phyloP scores from a whole-genome alignment of 2,113 vertebrate genomes.

The Varanus salvator region DNA sequence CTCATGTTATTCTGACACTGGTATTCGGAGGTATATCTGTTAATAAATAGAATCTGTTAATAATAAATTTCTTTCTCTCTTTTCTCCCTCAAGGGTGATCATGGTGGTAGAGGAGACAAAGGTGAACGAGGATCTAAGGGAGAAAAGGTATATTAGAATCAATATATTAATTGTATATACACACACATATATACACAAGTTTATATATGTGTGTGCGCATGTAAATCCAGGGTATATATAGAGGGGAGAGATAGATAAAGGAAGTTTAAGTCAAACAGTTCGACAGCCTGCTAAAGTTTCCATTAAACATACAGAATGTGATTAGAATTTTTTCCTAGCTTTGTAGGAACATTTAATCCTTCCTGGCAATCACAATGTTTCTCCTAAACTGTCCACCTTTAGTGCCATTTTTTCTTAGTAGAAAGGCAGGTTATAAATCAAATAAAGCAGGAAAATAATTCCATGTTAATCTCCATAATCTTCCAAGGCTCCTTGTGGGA shows the following conservation, averaged over 20 bases:
- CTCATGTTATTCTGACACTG: neutral
- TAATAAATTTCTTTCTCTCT: constrained; percentile 42
- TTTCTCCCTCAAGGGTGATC: constrained; percentile 57
- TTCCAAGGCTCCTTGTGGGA: neutral
- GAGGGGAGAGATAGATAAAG: neutral
- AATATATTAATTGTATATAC: no score
- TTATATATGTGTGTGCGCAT: no score
- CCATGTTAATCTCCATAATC: neutral
- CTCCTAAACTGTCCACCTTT: neutral
- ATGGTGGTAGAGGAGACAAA: constrained; percentile 71
- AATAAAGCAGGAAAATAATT: no score
- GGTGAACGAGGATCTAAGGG: constrained; percentile 77
- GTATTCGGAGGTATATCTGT: neutral
- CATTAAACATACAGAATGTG: neutral
- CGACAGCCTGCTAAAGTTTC: neutral
- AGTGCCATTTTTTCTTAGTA: neutral
- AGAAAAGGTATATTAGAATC: constrained; percentile 67
- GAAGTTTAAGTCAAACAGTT: neutral
- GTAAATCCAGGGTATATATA: neutral
- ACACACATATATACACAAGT: no score
- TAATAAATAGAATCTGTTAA: neutral
- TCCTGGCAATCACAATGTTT: neutral
- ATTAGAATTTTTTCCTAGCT: neutral
- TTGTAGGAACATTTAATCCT: neutral
- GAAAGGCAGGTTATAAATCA: no score